These are phyloP conservation scores for Bufotes viridis DNA, from an alignment of 2,797 vertebrate genomes.

Conservation along the genomic window DNA sequence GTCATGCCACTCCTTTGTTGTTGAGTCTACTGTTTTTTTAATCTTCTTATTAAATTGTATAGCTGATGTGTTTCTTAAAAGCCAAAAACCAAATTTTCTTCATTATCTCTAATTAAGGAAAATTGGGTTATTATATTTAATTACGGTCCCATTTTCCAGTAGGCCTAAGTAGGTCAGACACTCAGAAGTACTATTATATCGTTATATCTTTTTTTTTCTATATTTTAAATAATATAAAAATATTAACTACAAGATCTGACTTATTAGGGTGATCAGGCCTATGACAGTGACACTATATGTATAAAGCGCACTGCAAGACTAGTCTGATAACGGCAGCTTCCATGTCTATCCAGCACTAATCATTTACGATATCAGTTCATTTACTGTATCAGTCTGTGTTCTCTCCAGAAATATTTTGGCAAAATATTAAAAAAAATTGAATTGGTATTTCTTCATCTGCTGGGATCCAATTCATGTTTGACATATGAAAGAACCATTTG, in stretches of 20 bases:
- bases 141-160: not conserved
- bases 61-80: not conserved
- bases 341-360: not conserved
- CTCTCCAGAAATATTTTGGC: not conserved
- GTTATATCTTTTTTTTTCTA: not conserved
- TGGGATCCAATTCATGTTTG: not conserved
- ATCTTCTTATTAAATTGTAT: not conserved
- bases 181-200: not conserved
- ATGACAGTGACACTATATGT: not conserved
- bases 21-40: not conserved
- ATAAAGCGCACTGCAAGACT: not conserved
- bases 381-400: not conserved
- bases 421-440: not conserved
- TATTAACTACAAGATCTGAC: not conserved
- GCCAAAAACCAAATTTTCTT: not conserved
- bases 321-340: not conserved
- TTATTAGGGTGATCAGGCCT: not conserved
- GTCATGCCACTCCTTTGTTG: not conserved
- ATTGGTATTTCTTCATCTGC: not conserved
- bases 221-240: constrained; percentile 2
- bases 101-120: not conserved
- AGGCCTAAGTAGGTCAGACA: not conserved
- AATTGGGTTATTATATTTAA: not conserved
- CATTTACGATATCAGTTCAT: not conserved
- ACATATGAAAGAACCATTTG: not conserved